Evolutionary conservation across 2,888 invertebrate species (phyloP).

Genomic region (Campoletis raptor): DNA sequence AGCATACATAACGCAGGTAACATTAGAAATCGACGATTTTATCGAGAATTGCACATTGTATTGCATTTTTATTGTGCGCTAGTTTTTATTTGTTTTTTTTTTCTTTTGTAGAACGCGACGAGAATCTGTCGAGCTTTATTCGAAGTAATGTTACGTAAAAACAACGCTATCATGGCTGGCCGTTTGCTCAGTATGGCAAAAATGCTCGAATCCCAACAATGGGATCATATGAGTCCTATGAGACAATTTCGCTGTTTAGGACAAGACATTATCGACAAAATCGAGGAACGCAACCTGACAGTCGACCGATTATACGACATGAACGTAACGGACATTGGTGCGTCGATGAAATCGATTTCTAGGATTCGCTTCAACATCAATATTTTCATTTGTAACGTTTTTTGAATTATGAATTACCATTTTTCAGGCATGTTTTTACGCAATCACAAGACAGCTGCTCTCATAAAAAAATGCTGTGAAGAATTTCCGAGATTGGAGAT

Average conservation of each 20-base stretch:
- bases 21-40: neutral
- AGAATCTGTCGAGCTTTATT: slow-evolving; percentile 97
- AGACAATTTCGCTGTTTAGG: slow-evolving; percentile 93
- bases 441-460: slow-evolving; percentile 90
- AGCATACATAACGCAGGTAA: slow-evolving; percentile 94
- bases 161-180: slow-evolving; percentile 95
- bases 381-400: neutral
- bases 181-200: slow-evolving; percentile 95
- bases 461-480: slow-evolving; percentile 93
- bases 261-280: slow-evolving; percentile 92
- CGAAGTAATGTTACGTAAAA: slow-evolving; percentile 95
- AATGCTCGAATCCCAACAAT: slow-evolving; percentile 96
- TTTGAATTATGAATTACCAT: neutral
- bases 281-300: slow-evolving; percentile 91
- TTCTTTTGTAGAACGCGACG: slow-evolving; percentile 91
- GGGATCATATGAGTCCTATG: slow-evolving; percentile 95
- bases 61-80: neutral
- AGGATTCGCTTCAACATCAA: neutral
- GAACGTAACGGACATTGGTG: slow-evolving; percentile 94
- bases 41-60: neutral
- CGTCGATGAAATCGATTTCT: slow-evolving; percentile 79
- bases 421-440: slow-evolving; percentile 89
- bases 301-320: slow-evolving; percentile 94
- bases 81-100: neutral
- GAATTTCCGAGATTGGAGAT: slow-evolving; percentile 94